Conservation (phyloP, 2,888 invertebrate species). For the Nomada lathburiana region DNA sequence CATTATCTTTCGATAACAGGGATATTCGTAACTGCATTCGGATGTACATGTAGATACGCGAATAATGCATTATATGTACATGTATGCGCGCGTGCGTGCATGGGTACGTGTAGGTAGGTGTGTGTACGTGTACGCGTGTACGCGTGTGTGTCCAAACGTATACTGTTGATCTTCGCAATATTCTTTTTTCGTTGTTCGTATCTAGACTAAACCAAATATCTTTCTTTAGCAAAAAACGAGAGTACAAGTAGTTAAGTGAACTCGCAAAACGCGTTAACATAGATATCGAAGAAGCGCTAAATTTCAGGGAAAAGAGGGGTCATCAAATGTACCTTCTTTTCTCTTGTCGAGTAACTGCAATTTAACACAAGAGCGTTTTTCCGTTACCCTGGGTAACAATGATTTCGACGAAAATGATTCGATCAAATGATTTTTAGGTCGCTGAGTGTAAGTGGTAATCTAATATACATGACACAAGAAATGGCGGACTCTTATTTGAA, state of each 20-base stretch:
- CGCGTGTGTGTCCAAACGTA: slow-evolving; percentile 52
- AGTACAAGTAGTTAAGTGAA: slow-evolving; percentile 64
- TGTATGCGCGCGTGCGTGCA: slow-evolving; percentile 17
- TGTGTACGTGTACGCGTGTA: slow-evolving; percentile 36
- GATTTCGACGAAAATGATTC: slow-evolving; percentile 71
- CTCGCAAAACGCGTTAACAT: slow-evolving; percentile 68
- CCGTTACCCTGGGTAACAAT: slow-evolving; percentile 58
- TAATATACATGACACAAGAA: slow-evolving; percentile 72
- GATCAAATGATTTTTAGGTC: slow-evolving; percentile 71
- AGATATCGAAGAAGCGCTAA: slow-evolving; percentile 77
- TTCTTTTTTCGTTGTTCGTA: slow-evolving; percentile 33
- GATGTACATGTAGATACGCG: slow-evolving; percentile 3
- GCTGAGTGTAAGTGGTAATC: slow-evolving; percentile 66
- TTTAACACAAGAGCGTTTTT: slow-evolving; percentile 77
- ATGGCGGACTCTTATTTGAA: slow-evolving; percentile 72
- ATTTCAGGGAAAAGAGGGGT: slow-evolving; percentile 79
- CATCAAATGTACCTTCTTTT: slow-evolving; percentile 60
- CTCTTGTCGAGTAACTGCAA: slow-evolving; percentile 63
- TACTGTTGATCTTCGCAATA: slow-evolving; percentile 52
- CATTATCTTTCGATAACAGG: slow-evolving; percentile 27
- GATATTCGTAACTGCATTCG: slow-evolving; percentile 27
- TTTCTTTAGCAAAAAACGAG: slow-evolving; percentile 31
- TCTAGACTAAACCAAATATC: slow-evolving; percentile 52
- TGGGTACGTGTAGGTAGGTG: slow-evolving; percentile 28
- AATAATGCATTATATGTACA: slow-evolving; percentile 4